Percentiles rank a stretch among this genome's conserved stretches.
These are phyloP conservation scores for Oxytorus armatus DNA, from an alignment of 2,888 invertebrate species.

Conservation along the genomic window DNA sequence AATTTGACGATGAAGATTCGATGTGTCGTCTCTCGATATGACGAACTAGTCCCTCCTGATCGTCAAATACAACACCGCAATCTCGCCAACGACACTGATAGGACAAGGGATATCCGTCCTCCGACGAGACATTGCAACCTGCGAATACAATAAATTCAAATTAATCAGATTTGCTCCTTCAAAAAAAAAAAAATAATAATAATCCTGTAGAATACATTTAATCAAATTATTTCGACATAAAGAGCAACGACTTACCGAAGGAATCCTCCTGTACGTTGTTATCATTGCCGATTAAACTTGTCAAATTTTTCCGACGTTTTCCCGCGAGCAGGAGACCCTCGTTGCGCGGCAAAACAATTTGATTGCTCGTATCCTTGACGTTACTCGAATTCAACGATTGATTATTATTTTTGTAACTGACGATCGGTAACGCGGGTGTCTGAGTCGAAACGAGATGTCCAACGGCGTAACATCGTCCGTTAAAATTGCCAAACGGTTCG, in stretches of 20 bases:
- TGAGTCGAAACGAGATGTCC: conserved; percentile 80
- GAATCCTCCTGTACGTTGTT: conserved; percentile 68
- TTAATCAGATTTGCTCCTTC: conserved; percentile 21
- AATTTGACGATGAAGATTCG: conserved; percentile 85
- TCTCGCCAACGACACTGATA: conserved; percentile 93
- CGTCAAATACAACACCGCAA: conserved; percentile 92
- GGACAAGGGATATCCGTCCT: conserved; percentile 75
- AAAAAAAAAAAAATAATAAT: not conserved
- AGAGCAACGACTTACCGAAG: conserved; percentile 71
- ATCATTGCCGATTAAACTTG: not conserved
- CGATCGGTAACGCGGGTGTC: conserved; percentile 41
- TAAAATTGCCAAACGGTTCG: conserved; percentile 69
- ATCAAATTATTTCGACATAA: too few species aligned
- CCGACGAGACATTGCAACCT: conserved; percentile 72
- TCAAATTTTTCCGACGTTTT: conserved; percentile 69
- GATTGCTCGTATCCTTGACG: conserved; percentile 77
- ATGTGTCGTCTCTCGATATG: conserved; percentile 96
- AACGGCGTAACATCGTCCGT: conserved; percentile 76
- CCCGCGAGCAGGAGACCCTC: conserved; percentile 77
- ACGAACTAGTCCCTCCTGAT: conserved; percentile 91
- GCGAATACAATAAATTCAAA: conserved; percentile 54
- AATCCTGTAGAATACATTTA: too few species aligned
- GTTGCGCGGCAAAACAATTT: conserved; percentile 84
- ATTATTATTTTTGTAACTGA: conserved; percentile 54
- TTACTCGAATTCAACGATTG: conserved; percentile 12